Percentiles rank a stretch among this genome's conserved stretches.
Conservation (phyloP, 2,888 invertebrate species). For the Erebia aethiops region DNA sequence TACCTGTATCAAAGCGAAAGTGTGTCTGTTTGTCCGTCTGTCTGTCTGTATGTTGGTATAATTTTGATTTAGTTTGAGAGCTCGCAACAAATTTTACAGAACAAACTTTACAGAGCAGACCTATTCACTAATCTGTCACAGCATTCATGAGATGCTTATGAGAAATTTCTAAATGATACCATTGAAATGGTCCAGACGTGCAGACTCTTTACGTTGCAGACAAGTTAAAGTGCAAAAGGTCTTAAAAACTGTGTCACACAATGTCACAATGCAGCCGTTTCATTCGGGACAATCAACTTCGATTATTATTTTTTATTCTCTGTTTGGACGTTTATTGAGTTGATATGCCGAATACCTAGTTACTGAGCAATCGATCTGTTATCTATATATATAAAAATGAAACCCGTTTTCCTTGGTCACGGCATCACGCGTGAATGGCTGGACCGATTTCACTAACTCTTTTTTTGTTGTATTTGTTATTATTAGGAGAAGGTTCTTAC, state of each 20-base stretch:
- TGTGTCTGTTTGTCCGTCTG: too few relatives aligned
- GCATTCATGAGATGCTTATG: not conserved
- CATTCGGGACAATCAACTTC: slow-evolving; percentile 31
- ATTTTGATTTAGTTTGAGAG: too few relatives aligned
- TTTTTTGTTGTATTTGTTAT: too few relatives aligned
- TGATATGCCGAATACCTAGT: not conserved
- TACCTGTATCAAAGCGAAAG: too few relatives aligned
- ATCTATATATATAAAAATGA: too few relatives aligned
- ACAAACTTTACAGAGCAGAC: not conserved
- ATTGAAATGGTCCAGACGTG: not conserved
- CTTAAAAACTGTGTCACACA: slow-evolving; percentile 25
- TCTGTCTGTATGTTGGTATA: too few relatives aligned
- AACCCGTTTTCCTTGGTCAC: too few relatives aligned
- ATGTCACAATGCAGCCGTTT: slow-evolving; percentile 27
- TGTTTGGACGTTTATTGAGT: not conserved
- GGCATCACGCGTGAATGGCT: too few relatives aligned
- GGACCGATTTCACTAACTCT: too few relatives aligned
- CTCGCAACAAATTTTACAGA: too few relatives aligned
- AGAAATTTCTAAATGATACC: slow-evolving; percentile 1
- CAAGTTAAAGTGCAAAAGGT: slow-evolving; percentile 25
- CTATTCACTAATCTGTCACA: not conserved
- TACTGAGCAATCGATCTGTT: too few relatives aligned
- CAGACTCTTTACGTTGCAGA: not conserved
- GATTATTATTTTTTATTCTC: slow-evolving; percentile 5
- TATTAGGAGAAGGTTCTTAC: too few relatives aligned